Evolutionary conservation across 2,888 invertebrate species (phyloP).

Genomic region (Hirtodrosophila duncani): DNA sequence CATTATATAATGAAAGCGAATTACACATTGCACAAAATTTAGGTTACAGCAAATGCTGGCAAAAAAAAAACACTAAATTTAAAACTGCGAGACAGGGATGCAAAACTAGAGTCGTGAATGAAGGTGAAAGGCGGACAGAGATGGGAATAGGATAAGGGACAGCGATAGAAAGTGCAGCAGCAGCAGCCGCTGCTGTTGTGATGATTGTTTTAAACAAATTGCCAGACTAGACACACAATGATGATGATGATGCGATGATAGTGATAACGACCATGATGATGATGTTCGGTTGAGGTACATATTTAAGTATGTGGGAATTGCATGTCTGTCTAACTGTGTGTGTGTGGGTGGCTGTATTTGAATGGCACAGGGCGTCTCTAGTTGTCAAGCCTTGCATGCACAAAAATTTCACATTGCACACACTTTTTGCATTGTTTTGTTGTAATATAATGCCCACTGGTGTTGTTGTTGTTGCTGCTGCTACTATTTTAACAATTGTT

Average conservation of each 20-base stretch:
- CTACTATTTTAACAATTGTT: constrained; percentile 7
- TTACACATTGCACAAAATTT: constrained; percentile 9
- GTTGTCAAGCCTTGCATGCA: too few relatives aligned
- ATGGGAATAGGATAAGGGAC: too few relatives aligned
- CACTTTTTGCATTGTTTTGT: constrained; percentile 48
- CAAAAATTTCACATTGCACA: constrained; percentile 38
- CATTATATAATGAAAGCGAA: constrained; percentile 32
- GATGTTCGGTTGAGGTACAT: background rate
- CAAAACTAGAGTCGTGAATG: background rate
- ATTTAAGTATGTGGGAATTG: too few relatives aligned
- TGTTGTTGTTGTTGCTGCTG: constrained; percentile 10
- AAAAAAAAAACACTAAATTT: constrained; percentile 31
- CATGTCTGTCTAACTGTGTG: background rate
- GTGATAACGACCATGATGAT: background rate
- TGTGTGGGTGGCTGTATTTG: constrained; percentile 2
- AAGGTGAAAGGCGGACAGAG: constrained; percentile 5
- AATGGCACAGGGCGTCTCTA: constrained; percentile 16
- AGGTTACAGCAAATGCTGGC: constrained; percentile 33
- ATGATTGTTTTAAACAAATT: constrained; percentile 44
- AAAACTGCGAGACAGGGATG: constrained; percentile 13
- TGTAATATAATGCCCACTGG: constrained; percentile 23
- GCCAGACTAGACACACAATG: constrained; percentile 17
- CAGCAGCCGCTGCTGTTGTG: constrained; percentile 11
- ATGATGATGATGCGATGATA: background rate
- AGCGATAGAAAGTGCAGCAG: background rate